Conservation (phyloP, 1,140 invertebrate species). For the Patella vulgata region DNA sequence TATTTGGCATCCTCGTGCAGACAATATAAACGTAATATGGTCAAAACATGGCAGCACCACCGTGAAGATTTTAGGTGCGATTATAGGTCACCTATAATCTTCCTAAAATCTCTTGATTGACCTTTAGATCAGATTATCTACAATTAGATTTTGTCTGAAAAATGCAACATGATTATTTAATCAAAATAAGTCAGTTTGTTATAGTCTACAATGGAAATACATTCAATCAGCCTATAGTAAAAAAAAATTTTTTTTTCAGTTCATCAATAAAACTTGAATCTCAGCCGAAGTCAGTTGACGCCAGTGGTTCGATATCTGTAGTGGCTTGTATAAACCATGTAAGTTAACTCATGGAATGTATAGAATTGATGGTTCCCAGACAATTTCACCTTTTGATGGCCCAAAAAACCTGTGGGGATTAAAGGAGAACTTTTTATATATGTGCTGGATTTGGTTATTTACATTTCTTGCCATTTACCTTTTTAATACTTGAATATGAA, state of each 20-base stretch:
- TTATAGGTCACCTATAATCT: too few relatives aligned
- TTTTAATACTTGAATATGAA: neutral
- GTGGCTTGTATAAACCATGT: conserved; percentile 86
- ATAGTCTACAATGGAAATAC: too few relatives aligned
- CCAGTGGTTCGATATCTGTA: conserved; percentile 75
- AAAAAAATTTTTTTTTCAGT: conserved; percentile 22
- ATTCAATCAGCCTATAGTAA: neutral
- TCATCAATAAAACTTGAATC: conserved; percentile 77
- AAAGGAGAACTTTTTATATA: too few relatives aligned
- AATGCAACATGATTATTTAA: too few relatives aligned
- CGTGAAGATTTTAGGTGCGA: neutral
- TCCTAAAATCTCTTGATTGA: too few relatives aligned
- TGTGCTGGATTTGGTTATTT: neutral
- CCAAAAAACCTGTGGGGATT: too few relatives aligned
- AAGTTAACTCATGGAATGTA: too few relatives aligned
- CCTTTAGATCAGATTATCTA: too few relatives aligned
- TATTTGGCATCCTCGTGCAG: neutral
- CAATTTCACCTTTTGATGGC: too few relatives aligned
- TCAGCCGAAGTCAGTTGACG: conserved; percentile 87
- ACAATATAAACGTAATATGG: neutral
- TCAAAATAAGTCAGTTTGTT: too few relatives aligned
- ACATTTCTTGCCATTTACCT: neutral
- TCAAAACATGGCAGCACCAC: neutral
- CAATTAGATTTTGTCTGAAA: too few relatives aligned
- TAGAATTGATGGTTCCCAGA: too few relatives aligned